Base-by-base conservation (phyloP, 2,113 vertebrate genomes). In the Antechinus flavipes region DNA sequence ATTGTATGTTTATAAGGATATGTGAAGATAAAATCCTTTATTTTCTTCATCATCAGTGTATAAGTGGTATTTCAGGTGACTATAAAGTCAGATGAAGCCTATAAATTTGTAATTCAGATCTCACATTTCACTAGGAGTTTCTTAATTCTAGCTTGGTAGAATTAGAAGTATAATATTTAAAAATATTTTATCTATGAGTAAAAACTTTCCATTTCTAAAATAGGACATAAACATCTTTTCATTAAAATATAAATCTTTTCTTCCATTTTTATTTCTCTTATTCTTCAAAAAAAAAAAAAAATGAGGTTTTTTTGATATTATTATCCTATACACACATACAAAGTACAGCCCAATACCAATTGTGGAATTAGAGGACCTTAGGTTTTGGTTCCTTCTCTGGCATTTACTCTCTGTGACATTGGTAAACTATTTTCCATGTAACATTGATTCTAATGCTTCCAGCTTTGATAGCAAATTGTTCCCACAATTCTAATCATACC, bases 1-100 rank as follows among this genome's bases (percentile, higher is more conserved):
- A 91, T 93, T 91, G n/a, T 61, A 90, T 42, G 30, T 92, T 55
- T 24, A 58, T n/a, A 30, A 97, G 91, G 46, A 76, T 95, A 95
- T 93, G 42, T 22, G 89, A 98, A 98, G 93, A 92, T 96, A 93
- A 90, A 61, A 49, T 55, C 50, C 53, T 95, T 97, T 98, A 91
- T n/a, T 92, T 25, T 91, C 52, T 93, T 61, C 35, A 58, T 0
- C 8, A 95, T 97, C 92, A 91, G 90, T 94, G 92, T 56, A 8
- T 42, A 58, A 58, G 7, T 58, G 56, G 9, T 30, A 58, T 58
- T 58, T 58, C 56, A 76, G 42, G 76, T 94, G 95, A 90, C 96
- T 55, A 95, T 96, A 89, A 91, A 92, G n/a, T 89, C 54, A 54
- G 54, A 90, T 26, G 6, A 35, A 49, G 53, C 90, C 56, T 55